A percentile compares a stretch with the other conserved stretches of the same genome.
Conservation (phyloP, 2,113 vertebrate species). For the Tenrec ecaudatus region DNA sequence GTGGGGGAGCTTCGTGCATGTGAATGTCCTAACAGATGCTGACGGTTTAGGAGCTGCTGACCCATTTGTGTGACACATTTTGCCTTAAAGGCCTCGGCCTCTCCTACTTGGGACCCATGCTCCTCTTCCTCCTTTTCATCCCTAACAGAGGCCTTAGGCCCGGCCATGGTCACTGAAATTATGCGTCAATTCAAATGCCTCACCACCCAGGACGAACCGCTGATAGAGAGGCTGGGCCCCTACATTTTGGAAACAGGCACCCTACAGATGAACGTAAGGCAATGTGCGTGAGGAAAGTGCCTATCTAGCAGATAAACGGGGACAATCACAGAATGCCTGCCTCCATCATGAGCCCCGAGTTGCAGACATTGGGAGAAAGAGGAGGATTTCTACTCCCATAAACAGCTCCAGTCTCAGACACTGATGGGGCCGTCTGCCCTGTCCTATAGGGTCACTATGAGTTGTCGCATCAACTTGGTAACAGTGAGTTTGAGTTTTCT, state of each 20-base stretch:
- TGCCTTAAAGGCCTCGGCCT: conserved; percentile 42
- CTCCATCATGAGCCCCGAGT: background rate
- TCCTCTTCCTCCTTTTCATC: conserved; percentile 22
- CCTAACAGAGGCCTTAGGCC: conserved; percentile 46
- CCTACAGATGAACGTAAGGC: background rate
- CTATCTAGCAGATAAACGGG: background rate
- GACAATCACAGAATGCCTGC: no score
- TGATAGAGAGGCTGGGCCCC: conserved; percentile 54
- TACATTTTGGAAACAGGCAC: conserved; percentile 61
- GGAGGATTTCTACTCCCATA: no score
- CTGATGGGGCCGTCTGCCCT: no score
- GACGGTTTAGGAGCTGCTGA: conserved; percentile 52
- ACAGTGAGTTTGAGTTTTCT: no score
- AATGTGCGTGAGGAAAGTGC: background rate
- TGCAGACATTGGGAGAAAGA: no score
- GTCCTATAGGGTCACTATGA: no score
- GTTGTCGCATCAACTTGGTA: no score
- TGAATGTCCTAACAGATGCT: background rate
- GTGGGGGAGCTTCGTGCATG: background rate
- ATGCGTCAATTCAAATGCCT: conserved; percentile 83
- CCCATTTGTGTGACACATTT: background rate
- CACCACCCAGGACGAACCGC: conserved; percentile 52
- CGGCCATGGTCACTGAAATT: conserved; percentile 78
- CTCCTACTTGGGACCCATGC: background rate
- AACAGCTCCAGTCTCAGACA: no score